A percentile compares a stretch with the other conserved stretches of the same genome.
Conservation (phyloP, 2,888 invertebrate species). For the Philopedon plagiatum region DNA sequence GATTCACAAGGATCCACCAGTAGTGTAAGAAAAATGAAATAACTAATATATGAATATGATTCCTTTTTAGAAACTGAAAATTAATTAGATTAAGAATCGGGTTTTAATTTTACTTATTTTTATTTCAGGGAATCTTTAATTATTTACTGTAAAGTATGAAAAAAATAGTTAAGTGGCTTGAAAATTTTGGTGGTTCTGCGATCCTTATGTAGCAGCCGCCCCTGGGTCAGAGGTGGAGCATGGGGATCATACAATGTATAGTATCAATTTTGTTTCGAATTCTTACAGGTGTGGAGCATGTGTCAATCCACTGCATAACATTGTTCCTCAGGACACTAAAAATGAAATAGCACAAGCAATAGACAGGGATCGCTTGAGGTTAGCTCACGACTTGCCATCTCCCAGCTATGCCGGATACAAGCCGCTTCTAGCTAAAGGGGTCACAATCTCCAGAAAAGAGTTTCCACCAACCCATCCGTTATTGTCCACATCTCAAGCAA, state of each 20-base stretch:
- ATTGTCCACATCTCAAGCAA: conserved; percentile 63
- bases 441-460: conserved; percentile 58
- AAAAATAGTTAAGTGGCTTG: too few relatives aligned
- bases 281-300: conserved; percentile 60
- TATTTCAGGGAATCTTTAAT: too few relatives aligned
- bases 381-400: conserved; percentile 64
- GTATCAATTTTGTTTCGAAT: too few relatives aligned
- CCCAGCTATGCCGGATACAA: conserved; percentile 64
- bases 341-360: conserved; percentile 61
- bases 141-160: too few relatives aligned
- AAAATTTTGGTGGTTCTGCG: too few relatives aligned
- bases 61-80: too few relatives aligned
- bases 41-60: too few relatives aligned
- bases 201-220: too few relatives aligned
- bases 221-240: too few relatives aligned
- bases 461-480: conserved; percentile 63
- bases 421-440: conserved; percentile 60
- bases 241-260: too few relatives aligned
- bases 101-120: too few relatives aligned
- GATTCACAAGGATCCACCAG: conserved; percentile 60
- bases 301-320: conserved; percentile 58
- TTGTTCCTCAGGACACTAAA: conserved; percentile 61
- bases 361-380: conserved; percentile 60
- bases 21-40: conserved; percentile 58
- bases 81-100: too few relatives aligned